Evolutionary conservation across 2,113 vertebrate genomes (phyloP).

Genomic region (Cheilinus undulatus): DNA sequence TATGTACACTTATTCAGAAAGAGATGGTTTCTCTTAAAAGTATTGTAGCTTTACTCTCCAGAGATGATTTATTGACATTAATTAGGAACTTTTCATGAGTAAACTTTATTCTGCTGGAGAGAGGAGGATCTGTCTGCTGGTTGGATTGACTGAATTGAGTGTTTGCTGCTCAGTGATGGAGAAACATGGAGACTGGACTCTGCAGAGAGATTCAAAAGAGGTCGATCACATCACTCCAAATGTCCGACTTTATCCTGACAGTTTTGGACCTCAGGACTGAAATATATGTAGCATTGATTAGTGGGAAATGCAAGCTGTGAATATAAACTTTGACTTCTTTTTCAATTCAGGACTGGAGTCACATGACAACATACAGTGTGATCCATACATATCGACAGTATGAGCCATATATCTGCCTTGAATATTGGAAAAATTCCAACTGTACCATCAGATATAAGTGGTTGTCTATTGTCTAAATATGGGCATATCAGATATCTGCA

Average conservation of each 20-base stretch:
- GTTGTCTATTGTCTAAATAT: too few species aligned
- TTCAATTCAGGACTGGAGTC: too few species aligned
- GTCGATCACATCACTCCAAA: not conserved
- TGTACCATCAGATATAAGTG: too few species aligned
- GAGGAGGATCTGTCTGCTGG: not conserved
- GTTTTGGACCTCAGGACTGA: not conserved
- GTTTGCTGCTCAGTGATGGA: slow-evolving; percentile 11
- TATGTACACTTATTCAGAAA: too few species aligned
- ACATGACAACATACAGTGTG: too few species aligned
- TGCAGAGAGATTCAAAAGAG: not conserved
- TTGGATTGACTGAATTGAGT: slow-evolving; percentile 20
- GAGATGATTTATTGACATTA: not conserved
- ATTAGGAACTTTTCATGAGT: not conserved
- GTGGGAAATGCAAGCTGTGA: too few species aligned
- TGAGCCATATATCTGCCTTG: too few species aligned
- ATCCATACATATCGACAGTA: too few species aligned
- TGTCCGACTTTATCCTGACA: not conserved
- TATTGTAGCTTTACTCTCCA: not conserved
- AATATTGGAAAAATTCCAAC: too few species aligned
- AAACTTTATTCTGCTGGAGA: slow-evolving; percentile 5
- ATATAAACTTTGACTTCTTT: not conserved
- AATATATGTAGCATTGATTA: not conserved
- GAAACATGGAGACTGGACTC: not conserved
- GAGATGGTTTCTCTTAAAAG: not conserved
- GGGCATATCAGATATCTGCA: too few species aligned